Evolutionary conservation across 1,140 invertebrate species (phyloP), one percentile per base, ranked within the genome.

Genomic region (Drosophila lowei): DNA sequence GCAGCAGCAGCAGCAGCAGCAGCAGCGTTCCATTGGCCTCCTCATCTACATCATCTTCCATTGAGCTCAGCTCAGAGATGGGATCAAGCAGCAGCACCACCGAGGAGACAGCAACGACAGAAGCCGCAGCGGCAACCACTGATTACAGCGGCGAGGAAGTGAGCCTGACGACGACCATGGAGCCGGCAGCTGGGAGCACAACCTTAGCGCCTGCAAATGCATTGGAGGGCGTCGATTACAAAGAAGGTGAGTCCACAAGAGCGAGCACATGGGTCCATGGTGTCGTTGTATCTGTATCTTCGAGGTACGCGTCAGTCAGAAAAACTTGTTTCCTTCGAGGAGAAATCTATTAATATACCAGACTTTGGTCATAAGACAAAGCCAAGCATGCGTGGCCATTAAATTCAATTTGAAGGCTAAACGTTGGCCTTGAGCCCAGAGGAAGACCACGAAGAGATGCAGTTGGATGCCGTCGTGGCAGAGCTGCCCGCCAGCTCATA

Each of bases 361-460:
- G 71, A 81, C 83, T 85, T 88, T 88, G 83, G 83, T 52, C 83
- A 88, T 72, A 83, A 84, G 83, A 89, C 84, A 83, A 89, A 89
- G 83, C 64, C 66, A 68, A 43, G 34, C 64, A 72, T 88, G 84
- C 84, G 65, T 81, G 78, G 83, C 83, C 83, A 88, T 88, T 88
- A 89, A 88, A 89, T 88, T 89, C 83, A 89, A 88, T 89, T 88
- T 88, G 83, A 88, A 88, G 83, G 83, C 83, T 88, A 78, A 88
- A 76, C 79, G 80, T 75, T 88, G 83, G 83, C 83, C 83, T 88
- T 88, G 83, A 79, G 70, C 54, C 57, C 48, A 34, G 42, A 42
- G 43, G 41, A 50, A 74, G 55, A 72, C 60, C 53, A 77, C 57
- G 50, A 53, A 57, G 70, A 74, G 71, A 56, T 74, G 52, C 42